Evolutionary conservation across 2,797 vertebrate genomes (phyloP).

Genomic region (Ceryle rudis): DNA sequence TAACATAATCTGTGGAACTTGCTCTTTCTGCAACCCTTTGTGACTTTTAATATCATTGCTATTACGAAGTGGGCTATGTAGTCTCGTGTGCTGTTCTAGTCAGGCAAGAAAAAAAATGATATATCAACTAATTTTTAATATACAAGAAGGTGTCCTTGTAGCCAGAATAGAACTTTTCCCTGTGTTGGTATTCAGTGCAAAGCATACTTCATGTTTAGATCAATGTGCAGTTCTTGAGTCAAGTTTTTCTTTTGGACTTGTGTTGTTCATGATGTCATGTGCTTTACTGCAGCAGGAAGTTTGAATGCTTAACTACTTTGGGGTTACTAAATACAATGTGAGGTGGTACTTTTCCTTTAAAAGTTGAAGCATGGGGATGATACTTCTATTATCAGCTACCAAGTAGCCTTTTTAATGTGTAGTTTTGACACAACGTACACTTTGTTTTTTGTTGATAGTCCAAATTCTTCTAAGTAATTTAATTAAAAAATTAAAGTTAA

Average conservation of each 20-base stretch:
- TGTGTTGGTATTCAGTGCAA: not conserved
- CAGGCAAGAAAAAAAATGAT: not conserved
- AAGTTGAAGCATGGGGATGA: not conserved
- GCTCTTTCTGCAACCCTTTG: not conserved
- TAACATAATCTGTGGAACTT: not conserved
- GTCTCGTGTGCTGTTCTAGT: not conserved
- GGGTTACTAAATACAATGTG: not conserved
- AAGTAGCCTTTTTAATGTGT: not conserved
- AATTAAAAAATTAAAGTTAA: too few relatives aligned
- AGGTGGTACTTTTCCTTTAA: not conserved
- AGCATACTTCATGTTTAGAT: not conserved
- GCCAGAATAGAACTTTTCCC: not conserved
- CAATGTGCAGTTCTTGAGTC: not conserved
- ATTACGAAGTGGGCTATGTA: not conserved
- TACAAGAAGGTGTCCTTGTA: not conserved
- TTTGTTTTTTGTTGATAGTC: not conserved
- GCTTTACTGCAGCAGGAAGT: not conserved
- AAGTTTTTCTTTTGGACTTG: not conserved
- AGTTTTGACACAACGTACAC: not conserved
- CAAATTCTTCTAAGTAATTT: not conserved
- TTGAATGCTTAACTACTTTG: not conserved
- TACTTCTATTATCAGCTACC: not conserved
- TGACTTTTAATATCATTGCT: not conserved
- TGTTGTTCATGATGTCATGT: not conserved
- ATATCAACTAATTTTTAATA: not conserved